Percentiles rank a stretch among this genome's conserved stretches.
These are phyloP conservation scores for Scaptomyza pallida DNA, from an alignment of 1,140 invertebrate genomes.

Conservation along the genomic window DNA sequence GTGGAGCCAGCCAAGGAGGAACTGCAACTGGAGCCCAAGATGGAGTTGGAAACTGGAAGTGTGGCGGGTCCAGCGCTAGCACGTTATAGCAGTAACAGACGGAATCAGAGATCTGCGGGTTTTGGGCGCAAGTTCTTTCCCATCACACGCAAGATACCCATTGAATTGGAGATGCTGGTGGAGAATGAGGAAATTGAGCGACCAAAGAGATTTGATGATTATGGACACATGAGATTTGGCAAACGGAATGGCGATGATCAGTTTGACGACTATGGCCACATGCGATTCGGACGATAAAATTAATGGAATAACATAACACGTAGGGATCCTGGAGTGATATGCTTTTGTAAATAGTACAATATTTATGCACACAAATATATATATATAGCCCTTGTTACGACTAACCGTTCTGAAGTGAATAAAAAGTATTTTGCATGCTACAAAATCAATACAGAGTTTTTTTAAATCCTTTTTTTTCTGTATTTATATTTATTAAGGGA, in stretches of 20 bases:
- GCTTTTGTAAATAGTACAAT: constrained; percentile 51
- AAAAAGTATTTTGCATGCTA: constrained; percentile 33
- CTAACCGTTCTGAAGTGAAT: constrained; percentile 13
- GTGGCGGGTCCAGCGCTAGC: not conserved
- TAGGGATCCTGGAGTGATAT: constrained; percentile 23
- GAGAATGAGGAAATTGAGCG: constrained; percentile 85
- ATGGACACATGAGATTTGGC: constrained; percentile 87
- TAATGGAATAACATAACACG: constrained; percentile 41
- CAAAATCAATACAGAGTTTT: not conserved
- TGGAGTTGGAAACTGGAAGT: constrained; percentile 16
- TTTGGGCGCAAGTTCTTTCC: constrained; percentile 27
- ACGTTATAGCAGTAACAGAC: constrained; percentile 16
- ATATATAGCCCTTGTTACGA: constrained; percentile 5
- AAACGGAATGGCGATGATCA: constrained; percentile 85
- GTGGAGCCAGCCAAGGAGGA: constrained; percentile 36
- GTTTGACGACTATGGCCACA: constrained; percentile 88
- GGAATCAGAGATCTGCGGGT: constrained; percentile 37
- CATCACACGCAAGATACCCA: constrained; percentile 54
- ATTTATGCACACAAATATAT: constrained; percentile 8
- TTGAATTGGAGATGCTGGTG: constrained; percentile 79
- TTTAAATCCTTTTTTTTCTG: not conserved
- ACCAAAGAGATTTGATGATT: constrained; percentile 87
- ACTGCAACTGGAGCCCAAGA: constrained; percentile 30
- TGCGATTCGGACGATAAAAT: constrained; percentile 85
- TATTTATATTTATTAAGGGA: too few species aligned